Conservation (phyloP, 2,113 vertebrate genomes). For the Lamprotornis superbus region DNA sequence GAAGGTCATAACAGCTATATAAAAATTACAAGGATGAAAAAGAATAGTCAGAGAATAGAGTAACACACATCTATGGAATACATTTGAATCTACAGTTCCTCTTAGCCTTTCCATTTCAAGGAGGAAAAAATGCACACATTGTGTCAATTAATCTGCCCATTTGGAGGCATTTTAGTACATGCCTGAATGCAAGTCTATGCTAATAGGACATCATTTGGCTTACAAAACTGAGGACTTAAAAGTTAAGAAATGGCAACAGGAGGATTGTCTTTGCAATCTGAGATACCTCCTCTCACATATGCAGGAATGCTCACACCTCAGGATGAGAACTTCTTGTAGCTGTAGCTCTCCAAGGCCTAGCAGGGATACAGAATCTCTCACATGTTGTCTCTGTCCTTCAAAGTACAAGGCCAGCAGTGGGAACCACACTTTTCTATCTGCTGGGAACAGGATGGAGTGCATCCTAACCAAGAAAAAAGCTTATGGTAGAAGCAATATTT, state of each 20-base stretch:
- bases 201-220: not conserved
- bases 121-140: not conserved
- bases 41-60: not conserved
- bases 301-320: not conserved
- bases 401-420: not conserved
- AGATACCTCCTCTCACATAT: not conserved
- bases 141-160: not conserved
- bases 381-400: not conserved
- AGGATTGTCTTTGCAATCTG: not conserved
- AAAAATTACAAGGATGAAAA: not conserved
- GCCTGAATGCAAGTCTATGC: not conserved
- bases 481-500: not conserved
- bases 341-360: not conserved
- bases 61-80: not conserved
- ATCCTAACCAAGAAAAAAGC: not conserved
- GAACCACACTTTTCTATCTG: not conserved
- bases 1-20: not conserved
- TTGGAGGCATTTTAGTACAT: not conserved
- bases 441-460: not conserved
- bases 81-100: not conserved
- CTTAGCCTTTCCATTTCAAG: not conserved
- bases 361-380: fast-evolving
- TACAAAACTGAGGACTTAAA: not conserved
- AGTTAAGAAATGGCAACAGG: not conserved
- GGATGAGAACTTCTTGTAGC: not conserved